These are phyloP conservation scores for Petaurus breviceps DNA, from an alignment of 2,113 vertebrate species.

Conservation along the genomic window DNA sequence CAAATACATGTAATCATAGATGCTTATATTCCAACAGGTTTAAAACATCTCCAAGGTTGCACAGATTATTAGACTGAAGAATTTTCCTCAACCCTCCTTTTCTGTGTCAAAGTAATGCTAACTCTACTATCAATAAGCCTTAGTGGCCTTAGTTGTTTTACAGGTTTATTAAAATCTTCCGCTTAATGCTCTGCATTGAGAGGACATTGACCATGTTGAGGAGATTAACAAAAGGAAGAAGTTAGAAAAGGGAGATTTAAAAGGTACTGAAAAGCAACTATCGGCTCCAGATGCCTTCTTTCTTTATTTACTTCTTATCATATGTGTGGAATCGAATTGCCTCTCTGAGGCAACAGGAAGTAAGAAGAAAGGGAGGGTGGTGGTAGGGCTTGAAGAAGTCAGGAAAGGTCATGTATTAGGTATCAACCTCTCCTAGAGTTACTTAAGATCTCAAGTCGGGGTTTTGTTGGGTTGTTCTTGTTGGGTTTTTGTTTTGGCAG, in stretches of 20 bases:
- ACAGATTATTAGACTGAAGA: background rate
- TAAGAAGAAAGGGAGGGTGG: background rate
- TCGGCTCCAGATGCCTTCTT: background rate
- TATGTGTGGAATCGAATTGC: background rate
- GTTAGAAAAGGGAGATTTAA: background rate
- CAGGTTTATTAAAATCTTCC: background rate
- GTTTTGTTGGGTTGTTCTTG: background rate
- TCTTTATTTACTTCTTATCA: background rate
- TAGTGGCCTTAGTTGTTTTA: background rate
- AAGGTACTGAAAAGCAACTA: background rate
- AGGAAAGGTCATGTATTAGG: background rate
- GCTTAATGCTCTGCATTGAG: background rate
- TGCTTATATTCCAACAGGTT: background rate
- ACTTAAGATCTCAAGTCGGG: background rate
- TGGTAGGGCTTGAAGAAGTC: background rate
- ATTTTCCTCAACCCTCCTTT: too few species aligned
- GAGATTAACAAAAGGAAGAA: background rate
- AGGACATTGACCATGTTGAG: background rate
- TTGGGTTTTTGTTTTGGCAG: background rate
- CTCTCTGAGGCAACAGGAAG: background rate
- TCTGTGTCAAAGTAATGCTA: too few species aligned
- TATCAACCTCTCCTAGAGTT: background rate
- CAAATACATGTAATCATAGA: background rate
- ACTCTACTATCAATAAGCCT: background rate
- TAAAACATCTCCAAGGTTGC: background rate